These are phyloP conservation scores for Coleophora flavipennella DNA, from an alignment of 2,888 invertebrate species.

Conservation along the genomic window DNA sequence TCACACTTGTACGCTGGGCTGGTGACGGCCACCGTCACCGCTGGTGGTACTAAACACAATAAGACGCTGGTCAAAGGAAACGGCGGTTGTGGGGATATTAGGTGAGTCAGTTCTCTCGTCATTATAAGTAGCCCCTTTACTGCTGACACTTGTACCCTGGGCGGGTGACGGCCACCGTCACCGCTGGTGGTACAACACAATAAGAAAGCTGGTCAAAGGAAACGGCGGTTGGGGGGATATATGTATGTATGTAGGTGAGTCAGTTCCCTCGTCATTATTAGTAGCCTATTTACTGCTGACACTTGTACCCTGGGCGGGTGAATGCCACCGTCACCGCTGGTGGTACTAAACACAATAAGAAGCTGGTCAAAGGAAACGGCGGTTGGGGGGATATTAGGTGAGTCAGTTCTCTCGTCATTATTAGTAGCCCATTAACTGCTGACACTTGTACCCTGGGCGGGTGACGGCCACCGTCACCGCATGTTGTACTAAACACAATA, in stretches of 20 bases:
- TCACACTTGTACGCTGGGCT: constrained; percentile 82
- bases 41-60: constrained; percentile 89
- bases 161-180: constrained; percentile 79
- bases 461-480: constrained; percentile 81
- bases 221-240: constrained; percentile 91
- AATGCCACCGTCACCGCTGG: too few species aligned
- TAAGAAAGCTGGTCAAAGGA: constrained; percentile 88
- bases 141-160: constrained; percentile 83
- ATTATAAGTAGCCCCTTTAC: not conserved
- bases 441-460: constrained; percentile 80
- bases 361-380: too few species aligned
- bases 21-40: constrained; percentile 79
- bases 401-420: too few species aligned
- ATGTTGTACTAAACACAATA: constrained; percentile 89
- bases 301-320: too few species aligned
- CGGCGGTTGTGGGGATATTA: constrained; percentile 85
- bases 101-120: too few species aligned
- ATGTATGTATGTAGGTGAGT: too few species aligned
- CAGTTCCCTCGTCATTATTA: too few species aligned
- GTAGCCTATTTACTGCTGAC: too few species aligned
- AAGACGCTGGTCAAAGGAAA: constrained; percentile 88
- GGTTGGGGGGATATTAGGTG: too few species aligned
- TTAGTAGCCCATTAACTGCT: not conserved
- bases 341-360: constrained; percentile 88
- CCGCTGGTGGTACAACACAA: constrained; percentile 86